Percentiles rank a stretch among this genome's conserved stretches.
Conservation (phyloP, 2,113 vertebrate species). For the Scatophagus argus region DNA sequence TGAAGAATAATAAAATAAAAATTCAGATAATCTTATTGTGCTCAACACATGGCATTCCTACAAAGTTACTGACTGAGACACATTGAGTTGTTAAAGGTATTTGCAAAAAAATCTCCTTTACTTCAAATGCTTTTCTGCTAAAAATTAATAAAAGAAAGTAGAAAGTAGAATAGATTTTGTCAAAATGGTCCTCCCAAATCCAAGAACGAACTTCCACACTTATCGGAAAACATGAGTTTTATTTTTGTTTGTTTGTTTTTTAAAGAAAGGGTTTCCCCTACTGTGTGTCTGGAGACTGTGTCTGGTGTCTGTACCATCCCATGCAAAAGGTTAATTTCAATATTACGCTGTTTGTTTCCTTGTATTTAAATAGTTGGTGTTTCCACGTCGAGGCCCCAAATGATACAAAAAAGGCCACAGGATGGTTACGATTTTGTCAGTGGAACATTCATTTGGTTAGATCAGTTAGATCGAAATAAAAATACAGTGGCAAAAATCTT, state of each 20-base stretch:
- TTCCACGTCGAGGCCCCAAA: not conserved
- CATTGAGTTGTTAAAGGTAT: too few species aligned
- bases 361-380: not conserved
- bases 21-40: not conserved
- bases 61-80: not conserved
- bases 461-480: not conserved
- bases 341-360: not conserved
- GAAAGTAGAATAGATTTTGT: not conserved
- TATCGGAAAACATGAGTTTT: too few species aligned
- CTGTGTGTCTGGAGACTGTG: not conserved
- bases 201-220: not conserved
- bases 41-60: not conserved
- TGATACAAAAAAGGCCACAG: not conserved
- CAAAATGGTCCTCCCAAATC: not conserved
- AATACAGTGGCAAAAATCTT: not conserved
- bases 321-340: constrained; percentile 13
- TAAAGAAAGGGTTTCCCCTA: not conserved
- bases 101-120: not conserved
- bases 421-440: not conserved
- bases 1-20: not conserved
- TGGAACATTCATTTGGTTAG: too few species aligned
- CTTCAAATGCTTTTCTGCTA: not conserved
- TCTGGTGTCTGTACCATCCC: not conserved
- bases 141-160: not conserved
- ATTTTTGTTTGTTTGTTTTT: too few species aligned